Percentiles rank a stretch among this genome's conserved stretches.
These are phyloP conservation scores for Dermolepida albohirtum DNA, from an alignment of 2,888 invertebrate species.

Conservation along the genomic window DNA sequence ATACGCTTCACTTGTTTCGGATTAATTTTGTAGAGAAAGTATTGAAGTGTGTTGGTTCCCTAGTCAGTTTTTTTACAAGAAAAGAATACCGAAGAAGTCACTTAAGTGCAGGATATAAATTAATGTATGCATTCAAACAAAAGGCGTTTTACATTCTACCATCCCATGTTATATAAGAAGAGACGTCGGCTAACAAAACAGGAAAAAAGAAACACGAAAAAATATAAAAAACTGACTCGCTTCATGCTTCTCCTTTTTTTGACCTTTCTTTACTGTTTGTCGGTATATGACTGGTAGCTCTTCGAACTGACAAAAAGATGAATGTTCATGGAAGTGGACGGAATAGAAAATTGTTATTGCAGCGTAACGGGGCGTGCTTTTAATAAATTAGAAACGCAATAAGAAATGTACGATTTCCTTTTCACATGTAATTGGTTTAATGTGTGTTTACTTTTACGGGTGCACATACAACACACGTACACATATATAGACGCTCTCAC, in stretches of 20 bases:
- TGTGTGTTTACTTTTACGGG: background rate
- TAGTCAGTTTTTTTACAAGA: background rate
- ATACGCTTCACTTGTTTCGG: too few species aligned
- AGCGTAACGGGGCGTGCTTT: conserved; percentile 21
- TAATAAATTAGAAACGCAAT: conserved; percentile 22
- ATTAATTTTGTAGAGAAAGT: too few species aligned
- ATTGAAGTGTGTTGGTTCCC: too few species aligned
- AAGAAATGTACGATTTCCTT: conserved; percentile 7
- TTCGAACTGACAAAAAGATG: conserved; percentile 43
- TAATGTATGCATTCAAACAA: conserved; percentile 31
- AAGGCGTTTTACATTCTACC: conserved; percentile 26
- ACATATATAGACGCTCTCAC: background rate
- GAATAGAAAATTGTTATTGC: conserved; percentile 32
- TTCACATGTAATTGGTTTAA: conserved; percentile 17
- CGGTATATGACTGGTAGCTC: conserved; percentile 27
- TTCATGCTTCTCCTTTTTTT: conserved; percentile 11
- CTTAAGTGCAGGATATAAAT: conserved; percentile 31
- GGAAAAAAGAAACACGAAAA: conserved; percentile 17
- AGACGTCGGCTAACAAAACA: conserved; percentile 14
- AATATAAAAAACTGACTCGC: conserved; percentile 25
- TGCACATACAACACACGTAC: too few species aligned
- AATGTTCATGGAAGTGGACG: conserved; percentile 42
- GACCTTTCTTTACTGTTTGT: conserved; percentile 2
- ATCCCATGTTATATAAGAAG: conserved; percentile 25
- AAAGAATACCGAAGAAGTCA: conserved; percentile 4